Base-by-base conservation (phyloP, 64 coral and sea anemone species). In the Catalaphyllia jardinei region DNA sequence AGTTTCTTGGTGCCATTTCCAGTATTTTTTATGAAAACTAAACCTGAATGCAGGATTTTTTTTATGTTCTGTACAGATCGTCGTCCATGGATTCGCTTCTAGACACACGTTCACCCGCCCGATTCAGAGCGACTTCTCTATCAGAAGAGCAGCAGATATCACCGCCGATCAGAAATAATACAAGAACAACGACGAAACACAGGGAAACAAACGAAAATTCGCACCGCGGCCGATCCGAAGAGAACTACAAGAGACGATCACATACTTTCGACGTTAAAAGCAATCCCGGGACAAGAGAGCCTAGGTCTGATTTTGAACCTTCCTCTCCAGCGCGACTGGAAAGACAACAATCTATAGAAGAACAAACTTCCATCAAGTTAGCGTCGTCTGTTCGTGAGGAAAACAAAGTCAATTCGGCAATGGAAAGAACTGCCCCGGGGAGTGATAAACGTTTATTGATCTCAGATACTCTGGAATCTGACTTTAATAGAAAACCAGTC, bases 71-170 rank as follows among this genome's bases (percentile, higher is more conserved):
- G 12, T 35, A 10, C 63, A 85, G 81, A 51, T 85, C 63, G 22
- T 85, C 81, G 24, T 85, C 81, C 38, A 85, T 85, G 81, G 81
- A 85, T 71, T 85, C 81, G 12, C 81, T 83, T 42, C 79, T 85
- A 11, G 62, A 85, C 1, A 71, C 35, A 24, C 62, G 63, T 69
- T 35, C 28, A 25, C 42, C 72, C 29, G 29, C 38, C 12, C 57
- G 39, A 89, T 38, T 16, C 8, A 31, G 51, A 51, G 22, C 65
- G 11, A 11, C 65, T 25, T 69, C n/a, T 8, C 2, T 8, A 25
- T 69, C 65, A n/a, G 39, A 10, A 77, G 62, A 54, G 8, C 30
- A 63, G 10, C 55, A 42, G 8, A 17, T 24, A 22, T 24, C 35
- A n/a, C 17, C 76, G n/a, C 20, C 38, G 38, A 39, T 46, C 22